Conservation (phyloP, 2,113 vertebrate genomes). For the Cygnus buccinator region DNA sequence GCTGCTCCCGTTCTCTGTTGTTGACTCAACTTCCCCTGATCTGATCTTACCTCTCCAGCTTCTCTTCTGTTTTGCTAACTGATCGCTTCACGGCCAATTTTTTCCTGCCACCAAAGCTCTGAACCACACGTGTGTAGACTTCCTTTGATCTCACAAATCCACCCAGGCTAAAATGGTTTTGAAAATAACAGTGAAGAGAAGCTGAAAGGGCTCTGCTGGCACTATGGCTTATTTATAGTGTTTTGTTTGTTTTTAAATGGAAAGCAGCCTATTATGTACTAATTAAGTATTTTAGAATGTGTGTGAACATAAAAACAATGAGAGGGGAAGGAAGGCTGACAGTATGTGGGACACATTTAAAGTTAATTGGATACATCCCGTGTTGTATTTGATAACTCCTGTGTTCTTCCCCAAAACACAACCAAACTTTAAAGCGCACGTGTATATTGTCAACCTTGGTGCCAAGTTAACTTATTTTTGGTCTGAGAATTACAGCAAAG, state of each 20-base stretch:
- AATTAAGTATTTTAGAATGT: background rate
- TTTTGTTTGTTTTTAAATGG: background rate
- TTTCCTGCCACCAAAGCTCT: background rate
- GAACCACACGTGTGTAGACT: background rate
- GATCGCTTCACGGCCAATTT: background rate
- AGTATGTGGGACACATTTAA: background rate
- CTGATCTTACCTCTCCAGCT: background rate
- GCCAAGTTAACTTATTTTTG: background rate
- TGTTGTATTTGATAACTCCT: background rate
- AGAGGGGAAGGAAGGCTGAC: background rate
- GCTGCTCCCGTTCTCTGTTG: background rate
- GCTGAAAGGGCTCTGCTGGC: background rate
- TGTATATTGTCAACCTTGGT: background rate
- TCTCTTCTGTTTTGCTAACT: background rate
- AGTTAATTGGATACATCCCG: background rate
- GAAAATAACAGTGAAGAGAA: background rate
- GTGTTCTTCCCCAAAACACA: background rate
- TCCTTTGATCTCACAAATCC: background rate
- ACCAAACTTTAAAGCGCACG: rapidly evolving
- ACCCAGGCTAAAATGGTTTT: background rate
- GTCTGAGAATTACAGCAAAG: background rate
- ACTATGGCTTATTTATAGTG: background rate
- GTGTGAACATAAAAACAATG: background rate
- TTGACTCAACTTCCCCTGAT: background rate
- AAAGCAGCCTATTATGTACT: background rate